Conservation (phyloP, 2,888 invertebrate genomes). For the Aporophyla lueneburgensis region DNA sequence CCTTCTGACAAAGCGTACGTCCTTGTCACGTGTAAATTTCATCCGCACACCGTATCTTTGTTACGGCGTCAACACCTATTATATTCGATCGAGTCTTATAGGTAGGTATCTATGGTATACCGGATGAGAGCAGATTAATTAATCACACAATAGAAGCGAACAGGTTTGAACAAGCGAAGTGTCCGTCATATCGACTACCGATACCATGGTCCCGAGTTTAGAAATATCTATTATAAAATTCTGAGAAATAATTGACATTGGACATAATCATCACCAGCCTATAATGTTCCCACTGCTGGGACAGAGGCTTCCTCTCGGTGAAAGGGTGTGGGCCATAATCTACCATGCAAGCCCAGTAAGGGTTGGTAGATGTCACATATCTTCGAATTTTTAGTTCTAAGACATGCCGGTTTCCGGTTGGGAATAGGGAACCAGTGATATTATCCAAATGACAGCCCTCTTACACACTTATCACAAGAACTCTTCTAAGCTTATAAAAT, state of each 20-base stretch:
- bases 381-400: too few relatives aligned
- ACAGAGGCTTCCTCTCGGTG: too few relatives aligned
- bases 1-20: too few relatives aligned
- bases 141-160: conserved; percentile 28
- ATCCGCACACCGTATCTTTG: too few relatives aligned
- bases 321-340: too few relatives aligned
- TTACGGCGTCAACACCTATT: background rate
- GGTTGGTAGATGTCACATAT: too few relatives aligned
- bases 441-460: background rate
- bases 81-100: background rate
- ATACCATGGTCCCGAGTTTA: background rate
- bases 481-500: conserved; percentile 7
- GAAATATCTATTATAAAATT: background rate
- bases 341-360: too few relatives aligned
- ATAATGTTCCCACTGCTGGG: too few relatives aligned
- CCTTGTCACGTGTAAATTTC: too few relatives aligned
- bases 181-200: conserved; percentile 1
- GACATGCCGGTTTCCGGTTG: too few relatives aligned
- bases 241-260: background rate
- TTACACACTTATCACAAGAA: background rate
- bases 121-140: conserved; percentile 41
- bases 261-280: too few relatives aligned
- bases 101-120: background rate
- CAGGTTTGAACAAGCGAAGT: conserved; percentile 16
- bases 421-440: background rate